phyloP scores from a whole-genome alignment of 2,888 invertebrate species.

The Himalopsyche tibetana region DNA sequence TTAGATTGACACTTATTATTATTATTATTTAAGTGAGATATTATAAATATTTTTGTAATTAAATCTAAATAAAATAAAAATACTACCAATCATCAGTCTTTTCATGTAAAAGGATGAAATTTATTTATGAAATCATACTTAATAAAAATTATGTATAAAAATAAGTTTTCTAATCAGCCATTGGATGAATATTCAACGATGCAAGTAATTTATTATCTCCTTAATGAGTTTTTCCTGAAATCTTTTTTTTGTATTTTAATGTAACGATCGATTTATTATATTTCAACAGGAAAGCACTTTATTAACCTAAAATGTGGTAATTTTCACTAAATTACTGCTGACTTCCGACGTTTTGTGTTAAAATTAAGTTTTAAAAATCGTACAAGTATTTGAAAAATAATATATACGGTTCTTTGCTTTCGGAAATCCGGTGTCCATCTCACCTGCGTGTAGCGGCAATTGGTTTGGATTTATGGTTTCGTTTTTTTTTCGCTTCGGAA shows the following conservation, averaged over 20 bases:
- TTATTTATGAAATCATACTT: no score
- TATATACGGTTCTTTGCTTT: constrained; percentile 54
- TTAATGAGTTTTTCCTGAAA: no score
- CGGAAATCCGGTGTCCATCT: constrained; percentile 63
- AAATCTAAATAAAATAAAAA: no score
- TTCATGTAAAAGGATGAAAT: no score
- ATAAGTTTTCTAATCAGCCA: no score
- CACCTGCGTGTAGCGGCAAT: constrained; percentile 60
- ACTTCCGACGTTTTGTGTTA: constrained; percentile 31
- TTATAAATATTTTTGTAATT: no score
- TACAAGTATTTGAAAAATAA: constrained; percentile 39
- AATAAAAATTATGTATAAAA: no score
- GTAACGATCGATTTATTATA: not conserved
- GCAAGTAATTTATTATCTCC: no score
- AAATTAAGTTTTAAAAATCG: constrained; percentile 31
- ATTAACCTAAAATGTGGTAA: constrained; percentile 19
- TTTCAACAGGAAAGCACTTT: not conserved
- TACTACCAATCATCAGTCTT: no score
- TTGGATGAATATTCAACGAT: no score
- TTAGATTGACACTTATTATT: no score
- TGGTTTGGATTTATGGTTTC: constrained; percentile 57
- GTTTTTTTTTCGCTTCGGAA: constrained; percentile 46
- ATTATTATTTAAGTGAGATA: no score
- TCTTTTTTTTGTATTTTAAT: not conserved
- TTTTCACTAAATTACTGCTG: constrained; percentile 13